These are phyloP conservation scores for Orchesellides sinensis DNA, from an alignment of 2,888 invertebrate genomes.

Conservation along the genomic window DNA sequence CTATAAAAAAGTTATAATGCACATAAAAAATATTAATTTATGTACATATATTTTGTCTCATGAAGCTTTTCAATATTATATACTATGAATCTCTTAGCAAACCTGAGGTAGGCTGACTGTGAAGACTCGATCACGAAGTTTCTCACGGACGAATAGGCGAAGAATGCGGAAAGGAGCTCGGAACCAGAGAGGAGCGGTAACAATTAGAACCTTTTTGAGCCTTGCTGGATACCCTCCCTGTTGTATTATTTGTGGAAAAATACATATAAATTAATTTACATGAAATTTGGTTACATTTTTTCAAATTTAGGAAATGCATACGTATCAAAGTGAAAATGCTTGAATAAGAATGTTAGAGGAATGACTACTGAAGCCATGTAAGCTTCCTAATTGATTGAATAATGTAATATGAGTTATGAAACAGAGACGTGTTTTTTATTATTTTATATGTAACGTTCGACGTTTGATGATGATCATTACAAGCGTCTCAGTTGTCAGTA, in stretches of 20 bases:
- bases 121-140: slow-evolving; percentile 95
- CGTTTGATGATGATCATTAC: too few relatives aligned
- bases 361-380: too few relatives aligned
- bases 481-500: too few relatives aligned
- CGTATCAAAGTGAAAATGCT: too few relatives aligned
- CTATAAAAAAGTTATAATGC: slow-evolving; percentile 73
- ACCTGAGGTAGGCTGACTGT: slow-evolving; percentile 93
- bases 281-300: too few relatives aligned
- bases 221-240: slow-evolving; percentile 98
- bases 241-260: slow-evolving; percentile 69
- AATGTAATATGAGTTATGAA: too few relatives aligned
- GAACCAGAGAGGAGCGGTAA: slow-evolving; percentile 98
- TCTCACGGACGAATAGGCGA: slow-evolving; percentile 95
- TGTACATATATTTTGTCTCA: too few relatives aligned
- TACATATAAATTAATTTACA: not conserved
- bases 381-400: too few relatives aligned
- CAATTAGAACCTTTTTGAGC: slow-evolving; percentile 97
- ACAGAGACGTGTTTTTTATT: too few relatives aligned
- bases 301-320: too few relatives aligned
- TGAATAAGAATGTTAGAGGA: too few relatives aligned
- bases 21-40: not conserved
- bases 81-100: not conserved
- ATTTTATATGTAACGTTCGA: too few relatives aligned
- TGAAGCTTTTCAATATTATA: not conserved
- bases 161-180: slow-evolving; percentile 98